Percentiles rank a stretch among this genome's conserved stretches.
Evolutionary conservation across 2,888 invertebrate genomes (phyloP).

Genomic region (Erebia palarica): DNA sequence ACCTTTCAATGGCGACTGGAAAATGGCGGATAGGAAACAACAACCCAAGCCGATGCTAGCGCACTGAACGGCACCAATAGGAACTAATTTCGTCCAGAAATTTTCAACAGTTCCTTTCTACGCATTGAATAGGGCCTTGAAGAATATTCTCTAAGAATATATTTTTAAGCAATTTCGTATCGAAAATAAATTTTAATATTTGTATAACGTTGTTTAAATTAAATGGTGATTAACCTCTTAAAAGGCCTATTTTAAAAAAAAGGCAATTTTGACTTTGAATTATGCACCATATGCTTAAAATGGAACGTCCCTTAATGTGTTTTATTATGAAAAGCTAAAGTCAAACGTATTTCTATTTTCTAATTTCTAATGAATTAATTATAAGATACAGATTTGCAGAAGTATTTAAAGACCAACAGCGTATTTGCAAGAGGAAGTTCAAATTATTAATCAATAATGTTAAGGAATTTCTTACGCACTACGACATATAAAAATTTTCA

Average conservation of each 20-base stretch:
- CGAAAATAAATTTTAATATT: neutral
- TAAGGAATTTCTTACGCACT: constrained; percentile 53
- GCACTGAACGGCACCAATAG: constrained; percentile 73
- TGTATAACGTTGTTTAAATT: neutral
- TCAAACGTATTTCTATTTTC: constrained; percentile 10
- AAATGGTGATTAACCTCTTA: neutral
- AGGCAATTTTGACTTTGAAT: neutral
- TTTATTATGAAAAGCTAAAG: constrained; percentile 12
- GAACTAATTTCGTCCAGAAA: constrained; percentile 69
- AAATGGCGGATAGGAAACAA: constrained; percentile 95
- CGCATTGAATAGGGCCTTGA: neutral
- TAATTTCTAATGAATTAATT: neutral
- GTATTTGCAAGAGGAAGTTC: neutral
- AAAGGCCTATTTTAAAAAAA: neutral
- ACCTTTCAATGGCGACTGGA: constrained; percentile 96
- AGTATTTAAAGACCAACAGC: neutral
- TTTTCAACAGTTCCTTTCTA: constrained; percentile 53
- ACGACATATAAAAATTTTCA: constrained; percentile 58
- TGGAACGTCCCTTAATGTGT: constrained; percentile 16
- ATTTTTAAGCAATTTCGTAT: neutral
- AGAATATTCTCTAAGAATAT: neutral
- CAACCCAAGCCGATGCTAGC: constrained; percentile 88
- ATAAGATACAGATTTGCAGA: constrained; percentile 11
- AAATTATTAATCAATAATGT: constrained; percentile 37
- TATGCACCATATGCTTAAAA: neutral